Evolutionary conservation across 2,113 vertebrate species (phyloP).

Genomic region (Podocnemis expansa): DNA sequence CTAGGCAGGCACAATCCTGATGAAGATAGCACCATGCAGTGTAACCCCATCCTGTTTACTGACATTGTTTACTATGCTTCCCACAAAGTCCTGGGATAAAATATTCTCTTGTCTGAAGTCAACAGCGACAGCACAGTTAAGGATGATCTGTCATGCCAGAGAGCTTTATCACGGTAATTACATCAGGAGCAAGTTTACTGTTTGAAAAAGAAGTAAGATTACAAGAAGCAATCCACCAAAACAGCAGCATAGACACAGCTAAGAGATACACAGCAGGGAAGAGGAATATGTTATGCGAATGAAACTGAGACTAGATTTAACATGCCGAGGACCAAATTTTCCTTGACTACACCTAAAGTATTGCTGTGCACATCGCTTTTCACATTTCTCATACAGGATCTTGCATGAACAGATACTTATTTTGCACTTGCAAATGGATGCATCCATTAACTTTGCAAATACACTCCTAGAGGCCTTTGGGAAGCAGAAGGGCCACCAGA

Average conservation of each 20-base stretch:
- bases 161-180: constrained; percentile 65
- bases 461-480: not conserved
- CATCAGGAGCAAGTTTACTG: constrained; percentile 64
- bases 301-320: not conserved
- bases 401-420: not conserved
- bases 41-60: not conserved
- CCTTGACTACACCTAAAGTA: not conserved
- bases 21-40: not conserved
- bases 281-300: constrained; percentile 26
- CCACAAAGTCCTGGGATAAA: constrained; percentile 22
- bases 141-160: constrained; percentile 38
- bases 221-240: constrained; percentile 58
- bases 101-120: constrained; percentile 46
- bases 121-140: not conserved
- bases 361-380: not conserved
- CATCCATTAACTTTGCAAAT: not conserved
- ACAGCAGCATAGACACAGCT: constrained; percentile 20
- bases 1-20: not conserved
- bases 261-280: constrained; percentile 51
- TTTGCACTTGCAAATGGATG: not conserved
- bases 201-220: constrained; percentile 53
- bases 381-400: not conserved
- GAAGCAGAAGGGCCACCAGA: not conserved
- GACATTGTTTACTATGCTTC: constrained; percentile 9
- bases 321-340: not conserved